A percentile compares a stretch with the other conserved stretches of the same genome.
phyloP scores from a whole-genome alignment of 2,113 vertebrate genomes.

The Brachypteracias leptosomus region DNA sequence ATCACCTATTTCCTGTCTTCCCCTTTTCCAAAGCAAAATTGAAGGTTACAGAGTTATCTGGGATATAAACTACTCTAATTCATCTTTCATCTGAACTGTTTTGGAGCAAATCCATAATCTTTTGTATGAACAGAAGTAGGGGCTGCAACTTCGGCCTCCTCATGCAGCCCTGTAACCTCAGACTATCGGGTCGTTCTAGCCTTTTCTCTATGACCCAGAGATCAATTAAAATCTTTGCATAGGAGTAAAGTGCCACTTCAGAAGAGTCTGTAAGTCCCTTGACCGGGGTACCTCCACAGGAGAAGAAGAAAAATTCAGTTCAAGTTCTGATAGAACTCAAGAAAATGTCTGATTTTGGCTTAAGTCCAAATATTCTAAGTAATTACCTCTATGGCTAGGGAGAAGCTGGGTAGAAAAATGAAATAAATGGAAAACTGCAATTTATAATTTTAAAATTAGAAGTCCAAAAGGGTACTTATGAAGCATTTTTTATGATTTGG shows the following conservation, averaged over 20 bases:
- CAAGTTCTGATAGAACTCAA: background rate
- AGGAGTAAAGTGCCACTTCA: background rate
- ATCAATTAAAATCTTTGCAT: background rate
- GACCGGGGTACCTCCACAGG: background rate
- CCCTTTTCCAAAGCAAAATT: background rate
- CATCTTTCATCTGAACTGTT: background rate
- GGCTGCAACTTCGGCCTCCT: background rate
- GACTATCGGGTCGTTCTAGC: background rate
- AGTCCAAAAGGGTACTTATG: background rate
- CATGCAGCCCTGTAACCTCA: background rate
- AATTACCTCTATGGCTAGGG: background rate
- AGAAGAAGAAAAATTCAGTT: background rate
- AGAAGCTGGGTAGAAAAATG: background rate
- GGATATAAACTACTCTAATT: background rate
- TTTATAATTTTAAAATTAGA: background rate
- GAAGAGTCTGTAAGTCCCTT: background rate
- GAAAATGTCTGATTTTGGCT: background rate
- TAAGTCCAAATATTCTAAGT: background rate
- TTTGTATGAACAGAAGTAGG: background rate
- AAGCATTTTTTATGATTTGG: background rate
- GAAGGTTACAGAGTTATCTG: background rate
- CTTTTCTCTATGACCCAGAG: background rate
- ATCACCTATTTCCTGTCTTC: background rate
- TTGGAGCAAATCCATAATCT: background rate
- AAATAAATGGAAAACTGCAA: background rate